Evolutionary conservation across 1,140 invertebrate species (phyloP), one percentile per base, ranked within the genome.

Genomic region (Anagrus nilaparvatae): DNA sequence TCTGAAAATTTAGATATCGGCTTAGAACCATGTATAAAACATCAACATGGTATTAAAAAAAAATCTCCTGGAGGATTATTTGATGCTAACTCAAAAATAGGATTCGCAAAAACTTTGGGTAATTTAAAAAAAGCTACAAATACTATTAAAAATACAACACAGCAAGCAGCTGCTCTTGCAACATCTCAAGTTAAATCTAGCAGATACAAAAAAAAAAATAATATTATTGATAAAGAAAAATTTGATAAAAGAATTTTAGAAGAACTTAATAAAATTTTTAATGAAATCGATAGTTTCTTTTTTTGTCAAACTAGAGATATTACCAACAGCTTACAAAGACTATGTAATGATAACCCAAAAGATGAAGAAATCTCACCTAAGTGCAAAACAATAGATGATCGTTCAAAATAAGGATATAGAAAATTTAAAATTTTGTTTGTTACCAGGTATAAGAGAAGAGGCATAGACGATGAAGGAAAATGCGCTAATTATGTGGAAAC

Each of bases 401-500:
- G 91, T 61, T 81, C 39, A 75, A 81, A 61, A 84, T 88, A 60
- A 69, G 66, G 65, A n/a, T 30, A 35, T 19, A 35, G 25, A 5
- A 20, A 18, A 27, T 33, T 3, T 23, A 1, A 20, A 30, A 8
- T 25, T 24, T 41, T 10, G 13, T 24, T 41, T 40, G 17, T 10
- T 28, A 40, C 16, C 40, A 77, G 77, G 43, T 96, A 95, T 59
- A 88, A 93, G 55, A 71, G 90, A 32, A 72, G 92, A 31, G 92
- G 92, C 3, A 84, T 96, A 0, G 91, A 97, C 59, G 86, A 91
- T 21, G 70, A 81, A 20, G 90, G 91, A 2, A 79, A 91, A 56
- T 88, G 87, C 44, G 92, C 92, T 1, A 97, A 97, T 69, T 96
- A 95, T 65, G 92, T 97, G 14, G 92, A 97, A 69, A 94, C 91